phyloP scores from a whole-genome alignment of 2,888 invertebrate species.

The Acronicta alni region DNA sequence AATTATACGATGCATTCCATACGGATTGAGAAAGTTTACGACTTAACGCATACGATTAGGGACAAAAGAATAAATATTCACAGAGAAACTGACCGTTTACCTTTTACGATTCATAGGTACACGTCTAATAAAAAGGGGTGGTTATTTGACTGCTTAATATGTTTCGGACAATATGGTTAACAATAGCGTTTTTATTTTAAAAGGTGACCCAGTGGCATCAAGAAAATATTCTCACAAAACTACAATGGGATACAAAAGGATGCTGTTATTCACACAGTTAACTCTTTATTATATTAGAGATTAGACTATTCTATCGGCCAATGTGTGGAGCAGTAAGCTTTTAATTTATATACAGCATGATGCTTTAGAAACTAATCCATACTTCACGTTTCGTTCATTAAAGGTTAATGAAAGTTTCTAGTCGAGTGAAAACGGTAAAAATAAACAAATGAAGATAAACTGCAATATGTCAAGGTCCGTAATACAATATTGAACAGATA shows the following conservation, averaged over 20 bases:
- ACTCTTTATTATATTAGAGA: conserved; percentile 74
- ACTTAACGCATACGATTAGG: conserved; percentile 51
- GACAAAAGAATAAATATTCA: conserved; percentile 51
- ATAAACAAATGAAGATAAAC: conserved; percentile 25
- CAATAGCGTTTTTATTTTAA: conserved; percentile 61
- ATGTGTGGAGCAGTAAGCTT: conserved; percentile 49
- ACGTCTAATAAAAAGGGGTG: conserved; percentile 58
- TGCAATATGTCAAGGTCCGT: conserved; percentile 48
- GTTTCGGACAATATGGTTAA: conserved; percentile 66
- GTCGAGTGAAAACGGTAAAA: conserved; percentile 9
- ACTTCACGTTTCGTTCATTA: not conserved
- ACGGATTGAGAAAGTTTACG: conserved; percentile 49
- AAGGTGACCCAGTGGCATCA: conserved; percentile 68
- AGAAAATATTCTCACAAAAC: conserved; percentile 85
- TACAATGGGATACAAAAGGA: conserved; percentile 85
- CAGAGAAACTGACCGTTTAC: conserved; percentile 56
- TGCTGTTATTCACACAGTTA: conserved; percentile 89
- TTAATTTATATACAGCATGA: conserved; percentile 39
- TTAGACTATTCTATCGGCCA: conserved; percentile 69
- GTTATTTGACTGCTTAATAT: conserved; percentile 65
- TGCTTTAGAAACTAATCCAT: conserved; percentile 5
- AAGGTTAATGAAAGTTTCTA: not conserved
- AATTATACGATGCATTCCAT: conserved; percentile 34
- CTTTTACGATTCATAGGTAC: conserved; percentile 45
- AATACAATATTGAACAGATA: conserved; percentile 25